Percentiles rank a stretch among this genome's conserved stretches.
Conservation (phyloP, 1,140 invertebrate genomes). For the Piezodorus guildinii region DNA sequence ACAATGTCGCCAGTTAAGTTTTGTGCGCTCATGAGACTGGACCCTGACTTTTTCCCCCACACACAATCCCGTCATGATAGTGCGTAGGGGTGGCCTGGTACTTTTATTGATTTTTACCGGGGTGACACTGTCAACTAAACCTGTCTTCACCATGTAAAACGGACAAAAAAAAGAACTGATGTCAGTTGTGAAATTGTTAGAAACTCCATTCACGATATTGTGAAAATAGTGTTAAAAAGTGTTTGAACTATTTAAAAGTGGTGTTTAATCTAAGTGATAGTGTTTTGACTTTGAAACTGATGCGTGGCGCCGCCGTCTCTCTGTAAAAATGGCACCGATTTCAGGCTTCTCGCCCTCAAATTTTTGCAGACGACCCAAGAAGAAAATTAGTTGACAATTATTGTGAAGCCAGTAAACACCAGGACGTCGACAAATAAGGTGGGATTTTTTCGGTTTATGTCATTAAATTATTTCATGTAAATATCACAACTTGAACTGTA, state of each 20-base stretch:
- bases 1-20: constrained; percentile 10
- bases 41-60: constrained; percentile 1
- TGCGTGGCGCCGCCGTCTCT: constrained; percentile 9
- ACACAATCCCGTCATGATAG: constrained; percentile 12
- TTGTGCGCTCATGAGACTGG: constrained; percentile 1
- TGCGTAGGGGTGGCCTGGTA: constrained; percentile 17
- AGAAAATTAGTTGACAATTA: constrained; percentile 21
- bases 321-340: constrained; percentile 15
- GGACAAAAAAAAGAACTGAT: constrained; percentile 17
- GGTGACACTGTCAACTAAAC: constrained; percentile 23
- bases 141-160: constrained; percentile 22
- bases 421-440: constrained; percentile 11
- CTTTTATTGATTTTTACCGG: constrained; percentile 19
- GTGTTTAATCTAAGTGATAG: constrained; percentile 2
- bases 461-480: background rate
- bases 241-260: too few species aligned
- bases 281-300: constrained; percentile 15
- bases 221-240: too few species aligned
- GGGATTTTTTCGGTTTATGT: background rate
- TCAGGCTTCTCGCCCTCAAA: constrained; percentile 13
- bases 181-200: too few species aligned
- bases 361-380: constrained; percentile 19
- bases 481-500: background rate
- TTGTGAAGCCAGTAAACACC: background rate
- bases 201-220: too few species aligned